phyloP scores from a whole-genome alignment of 2,888 invertebrate species.

The Amblyteles armatorius region DNA sequence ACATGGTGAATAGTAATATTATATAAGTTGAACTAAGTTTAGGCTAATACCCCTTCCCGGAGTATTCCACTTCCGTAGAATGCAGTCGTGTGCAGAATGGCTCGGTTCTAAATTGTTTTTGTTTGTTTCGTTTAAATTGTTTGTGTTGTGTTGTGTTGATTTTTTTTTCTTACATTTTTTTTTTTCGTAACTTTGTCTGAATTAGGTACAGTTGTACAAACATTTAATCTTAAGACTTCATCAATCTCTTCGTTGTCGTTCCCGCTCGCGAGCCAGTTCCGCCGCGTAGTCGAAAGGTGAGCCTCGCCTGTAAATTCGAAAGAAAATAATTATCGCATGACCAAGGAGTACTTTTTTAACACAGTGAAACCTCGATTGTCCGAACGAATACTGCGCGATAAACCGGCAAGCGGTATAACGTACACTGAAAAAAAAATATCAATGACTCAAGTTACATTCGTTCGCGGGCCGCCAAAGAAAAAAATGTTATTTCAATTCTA shows the following conservation, averaged over 20 bases:
- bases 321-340: constrained; percentile 20
- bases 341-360: constrained; percentile 16
- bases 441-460: too few species aligned
- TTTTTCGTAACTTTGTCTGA: constrained; percentile 32
- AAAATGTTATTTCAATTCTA: too few species aligned
- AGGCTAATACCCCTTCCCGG: constrained; percentile 73
- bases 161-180: constrained; percentile 42
- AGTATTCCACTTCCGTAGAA: constrained; percentile 68
- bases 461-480: too few species aligned
- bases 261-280: constrained; percentile 83
- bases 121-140: constrained; percentile 24
- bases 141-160: constrained; percentile 25
- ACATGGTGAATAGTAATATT: constrained; percentile 75
- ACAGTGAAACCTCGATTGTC: too few species aligned
- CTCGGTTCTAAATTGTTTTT: constrained; percentile 79
- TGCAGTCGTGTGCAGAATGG: constrained; percentile 76
- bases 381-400: too few species aligned
- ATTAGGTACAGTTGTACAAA: constrained; percentile 78
- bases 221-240: constrained; percentile 60
- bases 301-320: constrained; percentile 74
- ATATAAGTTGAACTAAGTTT: constrained; percentile 76
- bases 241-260: constrained; percentile 83
- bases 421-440: too few species aligned
- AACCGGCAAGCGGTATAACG: too few species aligned
- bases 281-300: constrained; percentile 82